phyloP scores from a whole-genome alignment of 2,888 invertebrate genomes.

The Brachyptera risi region DNA sequence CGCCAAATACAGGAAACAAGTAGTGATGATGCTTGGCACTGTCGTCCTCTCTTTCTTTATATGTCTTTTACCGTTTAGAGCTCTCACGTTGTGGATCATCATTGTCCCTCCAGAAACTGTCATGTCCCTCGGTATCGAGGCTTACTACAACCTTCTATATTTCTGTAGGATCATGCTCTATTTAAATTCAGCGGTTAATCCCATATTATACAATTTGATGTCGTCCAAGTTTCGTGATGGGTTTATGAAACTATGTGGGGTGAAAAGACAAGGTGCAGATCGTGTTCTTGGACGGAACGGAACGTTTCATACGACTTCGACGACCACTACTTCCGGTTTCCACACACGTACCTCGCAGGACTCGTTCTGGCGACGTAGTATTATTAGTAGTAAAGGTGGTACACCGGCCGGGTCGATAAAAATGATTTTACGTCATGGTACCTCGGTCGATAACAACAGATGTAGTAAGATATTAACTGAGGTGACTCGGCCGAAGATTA shows the following conservation, averaged over 20 bases:
- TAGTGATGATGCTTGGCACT: constrained; percentile 83
- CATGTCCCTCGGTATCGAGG: constrained; percentile 66
- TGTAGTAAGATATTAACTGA: background rate
- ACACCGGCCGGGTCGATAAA: constrained; percentile 14
- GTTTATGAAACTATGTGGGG: constrained; percentile 63
- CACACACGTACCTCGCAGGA: constrained; percentile 49
- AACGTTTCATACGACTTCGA: constrained; percentile 62
- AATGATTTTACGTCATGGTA: constrained; percentile 11
- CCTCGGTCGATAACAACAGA: background rate
- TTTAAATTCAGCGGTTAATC: constrained; percentile 87
- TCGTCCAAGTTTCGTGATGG: constrained; percentile 86
- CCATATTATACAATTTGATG: constrained; percentile 87
- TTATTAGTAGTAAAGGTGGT: constrained; percentile 3
- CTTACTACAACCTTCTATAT: constrained; percentile 77
- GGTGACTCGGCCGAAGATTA: constrained; percentile 1
- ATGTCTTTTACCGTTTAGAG: constrained; percentile 83
- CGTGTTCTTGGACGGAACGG: constrained; percentile 57
- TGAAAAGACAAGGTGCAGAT: constrained; percentile 39
- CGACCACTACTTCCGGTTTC: constrained; percentile 56
- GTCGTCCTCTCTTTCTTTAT: constrained; percentile 88
- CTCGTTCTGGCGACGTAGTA: constrained; percentile 55
- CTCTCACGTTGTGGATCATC: constrained; percentile 83
- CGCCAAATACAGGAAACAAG: constrained; percentile 50
- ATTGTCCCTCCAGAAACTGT: constrained; percentile 62
- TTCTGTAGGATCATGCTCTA: constrained; percentile 85